Evolutionary conservation across 1,140 invertebrate genomes (phyloP), one percentile per base, ranked within the genome.

Genomic region (Akabosia matsudoensis): DNA sequence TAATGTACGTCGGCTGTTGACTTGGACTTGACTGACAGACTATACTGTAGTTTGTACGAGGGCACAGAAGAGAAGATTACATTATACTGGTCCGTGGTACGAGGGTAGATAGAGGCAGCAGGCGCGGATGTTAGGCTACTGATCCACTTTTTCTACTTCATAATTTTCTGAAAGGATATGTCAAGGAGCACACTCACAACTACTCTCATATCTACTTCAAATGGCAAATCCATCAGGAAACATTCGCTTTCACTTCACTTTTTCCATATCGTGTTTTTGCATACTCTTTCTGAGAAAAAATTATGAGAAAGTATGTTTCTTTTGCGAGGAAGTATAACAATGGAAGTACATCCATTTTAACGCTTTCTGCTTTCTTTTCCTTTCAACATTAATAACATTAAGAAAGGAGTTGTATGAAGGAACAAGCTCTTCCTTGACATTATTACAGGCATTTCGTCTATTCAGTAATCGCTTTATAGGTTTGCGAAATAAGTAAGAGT

Each of bases 341-440:
- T n/a, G n/a, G n/a, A n/a, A n/a, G n/a, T n/a, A n/a, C n/a, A n/a
- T n/a, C n/a, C n/a, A n/a, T n/a, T n/a, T n/a, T n/a, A n/a, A n/a
- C n/a, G n/a, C n/a, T n/a, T n/a, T n/a, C n/a, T n/a, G n/a, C 54
- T 61, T 61, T 22, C 13, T 61, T 67, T 22, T 56, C n/a, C 61
- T 22, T 67, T 67, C 61, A 31, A 67, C 26, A 30, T 31, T 67
- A 67, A 67, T 67, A 67, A 67, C 61, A 67, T 67, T 67, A 67
- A 31, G 54, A 56, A 56, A 67, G n/a, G 61, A 22, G 61, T 30
- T 30, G 24, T 10, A 67, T 30, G 7, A 67, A n/a, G 28, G n/a
- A 31, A 67, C 3, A 16, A 7, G 61, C 28, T 4, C 31, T 30
- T 28, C 61, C 24, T 10, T 22, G 4, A 67, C n/a, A 4, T 67